Base-by-base conservation (phyloP, 2,797 vertebrate species). In the Perdix hodgsoniae region DNA sequence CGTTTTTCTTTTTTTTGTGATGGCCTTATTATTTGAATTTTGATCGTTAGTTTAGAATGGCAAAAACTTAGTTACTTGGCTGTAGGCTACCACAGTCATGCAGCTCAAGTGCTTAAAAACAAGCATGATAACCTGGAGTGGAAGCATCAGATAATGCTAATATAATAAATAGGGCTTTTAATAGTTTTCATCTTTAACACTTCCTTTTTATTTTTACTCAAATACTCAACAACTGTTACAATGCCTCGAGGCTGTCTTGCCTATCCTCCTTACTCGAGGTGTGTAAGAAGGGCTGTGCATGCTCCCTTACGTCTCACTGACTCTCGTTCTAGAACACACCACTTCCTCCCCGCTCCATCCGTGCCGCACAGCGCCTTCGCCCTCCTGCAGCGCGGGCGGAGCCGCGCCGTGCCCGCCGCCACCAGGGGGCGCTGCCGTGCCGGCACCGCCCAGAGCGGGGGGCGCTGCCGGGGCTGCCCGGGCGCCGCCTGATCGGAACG, bases 251-350 rank as follows among this genome's bases (percentile, higher is more conserved):
- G 19, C 47, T 45, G 39, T 16, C 4, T 24, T 24, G 10, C 16
- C 27, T 10, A 17, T 52, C 27, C 27, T 29, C 50, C 29, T 52
- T 52, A 17, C 50, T 17, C 15, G 9, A 17, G 9, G 27, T 27
- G 27, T 16, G 24, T 14, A 9, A 49, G 47, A 49, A 23, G 0
- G 1, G 27, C 9, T 11, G 42, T 21, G 17, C 44, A 44, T 3
- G 3, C 11, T 15, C 15, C 33, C 10, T 16, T 37, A 10, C 5
- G 13, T 65, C 13, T 8, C 5, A 14, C 1, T 9, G 19, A 33
- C 21, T 9, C 56, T 3, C 21, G 21, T 22, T 22, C 21, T 33
- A 9, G n/a, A 9, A 4, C 19, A 3, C n/a, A 2, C n/a, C 27
- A 4, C 54, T 56, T 21, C 54, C 6, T 19, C 52, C 29, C 29